Evolutionary conservation across 2,113 vertebrate species (phyloP), one percentile per base, ranked within the genome.

Genomic region (Beaufortia kweichowensis): DNA sequence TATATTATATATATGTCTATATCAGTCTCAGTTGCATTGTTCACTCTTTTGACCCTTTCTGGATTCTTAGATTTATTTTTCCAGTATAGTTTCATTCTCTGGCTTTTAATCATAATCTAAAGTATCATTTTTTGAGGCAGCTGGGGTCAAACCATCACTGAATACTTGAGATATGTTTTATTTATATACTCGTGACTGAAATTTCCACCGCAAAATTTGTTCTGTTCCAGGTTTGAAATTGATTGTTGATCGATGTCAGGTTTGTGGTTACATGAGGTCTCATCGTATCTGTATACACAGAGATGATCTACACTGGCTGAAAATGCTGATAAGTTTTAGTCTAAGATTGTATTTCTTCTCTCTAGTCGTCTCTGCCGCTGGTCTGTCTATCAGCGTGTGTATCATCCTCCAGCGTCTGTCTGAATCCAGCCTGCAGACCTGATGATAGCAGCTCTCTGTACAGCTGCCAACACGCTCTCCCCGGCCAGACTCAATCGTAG

Each of bases 391-490:
- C 62, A 14, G 63, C n/a, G 21, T 31, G 35, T 31, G 53, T 67
- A 67, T 76, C 75, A 76, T 56, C 48, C 48, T 41, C 55, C 61
- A 76, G 48, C 14, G 29, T n/a, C 48, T 55, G 66, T 69, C 48
- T 55, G 66, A 63, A n/a, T 66, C 23, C 1, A 76, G 61, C 46
- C 62, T 43, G 50, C 61, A 39, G 14, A 23, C 50, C 62, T n/a
- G 21, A 59, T 76, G 75, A 77, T 57, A 68, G 53, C 39, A 68
- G 56, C 24, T 23, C 48, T 35, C 75, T 77, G 64, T 63, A 53
- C 43, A 9, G 63, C 75, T 67, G 63, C 63, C 75, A 64, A 39
- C 35, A 21, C 39, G 3, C 66, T 71, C 66, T 69, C 35, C 28
- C 19, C 60, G 15, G 1, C 23, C 33, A 43, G 59, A 29, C 29